Percentiles rank a stretch among this genome's conserved stretches.
Conservation (phyloP, 2,113 vertebrate species). For the Tyto alba region DNA sequence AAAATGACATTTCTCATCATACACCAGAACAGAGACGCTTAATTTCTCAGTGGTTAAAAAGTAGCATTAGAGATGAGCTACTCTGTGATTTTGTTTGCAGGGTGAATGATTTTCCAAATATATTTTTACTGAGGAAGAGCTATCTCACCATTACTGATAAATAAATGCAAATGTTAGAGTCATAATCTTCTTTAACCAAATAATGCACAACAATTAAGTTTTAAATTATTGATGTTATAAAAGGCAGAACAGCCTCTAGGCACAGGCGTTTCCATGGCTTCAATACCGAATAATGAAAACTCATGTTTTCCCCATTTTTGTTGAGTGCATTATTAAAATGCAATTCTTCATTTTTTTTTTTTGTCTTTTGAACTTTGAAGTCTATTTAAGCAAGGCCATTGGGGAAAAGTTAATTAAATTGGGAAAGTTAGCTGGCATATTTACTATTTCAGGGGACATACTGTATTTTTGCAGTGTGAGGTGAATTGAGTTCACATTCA, state of each 20-base stretch:
- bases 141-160: slow-evolving; percentile 21
- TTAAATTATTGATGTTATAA: slow-evolving; percentile 62
- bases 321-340: slow-evolving; percentile 38
- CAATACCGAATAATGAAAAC: slow-evolving; percentile 31
- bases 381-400: slow-evolving; percentile 37
- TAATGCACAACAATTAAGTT: slow-evolving; percentile 47
- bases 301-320: neutral
- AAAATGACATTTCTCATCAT: slow-evolving; percentile 25
- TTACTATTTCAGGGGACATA: neutral
- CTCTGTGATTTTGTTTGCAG: slow-evolving; percentile 23
- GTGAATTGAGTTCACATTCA: neutral
- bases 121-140: neutral
- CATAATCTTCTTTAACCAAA: slow-evolving; percentile 50
- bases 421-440: neutral
- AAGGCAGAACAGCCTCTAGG: slow-evolving; percentile 23
- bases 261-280: slow-evolving; percentile 44
- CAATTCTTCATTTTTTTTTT: neutral
- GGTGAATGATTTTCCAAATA: slow-evolving; percentile 13
- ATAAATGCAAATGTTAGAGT: slow-evolving; percentile 41
- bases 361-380: slow-evolving; percentile 21
- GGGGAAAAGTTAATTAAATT: slow-evolving; percentile 33
- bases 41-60: neutral
- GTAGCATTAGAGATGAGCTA: neutral
- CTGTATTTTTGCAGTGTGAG: neutral
- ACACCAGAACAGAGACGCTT: neutral